Conservation (phyloP, 2,797 vertebrate genomes). For the Neoniphon sammara region DNA sequence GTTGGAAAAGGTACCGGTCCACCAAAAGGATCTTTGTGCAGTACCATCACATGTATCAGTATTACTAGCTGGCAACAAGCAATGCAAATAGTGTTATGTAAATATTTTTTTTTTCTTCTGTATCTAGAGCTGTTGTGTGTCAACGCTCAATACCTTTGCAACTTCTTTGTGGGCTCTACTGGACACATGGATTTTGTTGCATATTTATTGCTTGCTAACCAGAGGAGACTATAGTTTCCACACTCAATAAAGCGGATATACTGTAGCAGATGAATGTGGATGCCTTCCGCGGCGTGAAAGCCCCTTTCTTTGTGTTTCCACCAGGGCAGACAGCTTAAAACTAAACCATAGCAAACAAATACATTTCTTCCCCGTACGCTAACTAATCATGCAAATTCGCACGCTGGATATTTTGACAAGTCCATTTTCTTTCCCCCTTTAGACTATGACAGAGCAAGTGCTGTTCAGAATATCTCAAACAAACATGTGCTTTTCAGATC, state of each 20-base stretch:
- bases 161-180: too few relatives aligned
- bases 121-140: too few relatives aligned
- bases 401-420: slow-evolving; percentile 29
- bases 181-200: too few relatives aligned
- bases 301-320: neutral
- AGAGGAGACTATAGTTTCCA: too few relatives aligned
- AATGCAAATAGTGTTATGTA: too few relatives aligned
- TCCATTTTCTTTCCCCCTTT: neutral
- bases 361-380: slow-evolving; percentile 22
- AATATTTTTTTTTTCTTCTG: too few relatives aligned
- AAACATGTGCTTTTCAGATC: neutral
- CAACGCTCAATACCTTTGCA: too few relatives aligned
- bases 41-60: too few relatives aligned
- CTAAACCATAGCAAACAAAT: slow-evolving; percentile 19
- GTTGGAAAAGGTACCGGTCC: too few relatives aligned
- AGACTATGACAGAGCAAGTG: neutral
- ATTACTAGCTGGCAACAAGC: too few relatives aligned
- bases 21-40: too few relatives aligned
- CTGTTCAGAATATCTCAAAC: neutral
- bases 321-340: slow-evolving; percentile 19
- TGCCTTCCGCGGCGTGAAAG: neutral
- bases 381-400: slow-evolving; percentile 27
- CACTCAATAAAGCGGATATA: neutral
- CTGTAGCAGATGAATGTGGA: neutral
- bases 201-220: too few relatives aligned